Conservation (phyloP, 2,113 vertebrate genomes). For the Cyprinodon tularosa region DNA sequence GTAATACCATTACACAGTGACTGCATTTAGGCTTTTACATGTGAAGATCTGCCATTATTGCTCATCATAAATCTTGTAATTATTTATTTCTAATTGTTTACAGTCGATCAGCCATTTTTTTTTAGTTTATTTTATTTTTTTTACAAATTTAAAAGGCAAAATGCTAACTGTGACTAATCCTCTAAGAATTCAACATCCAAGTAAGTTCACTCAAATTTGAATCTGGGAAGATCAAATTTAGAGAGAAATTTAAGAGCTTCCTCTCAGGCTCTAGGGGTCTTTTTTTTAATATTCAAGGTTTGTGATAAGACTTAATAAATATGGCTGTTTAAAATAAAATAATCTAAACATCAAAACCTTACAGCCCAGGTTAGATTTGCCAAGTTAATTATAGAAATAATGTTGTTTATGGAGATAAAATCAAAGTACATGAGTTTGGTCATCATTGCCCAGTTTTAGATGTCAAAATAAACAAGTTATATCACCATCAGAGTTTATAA, state of each 20-base stretch:
- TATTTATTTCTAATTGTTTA: not conserved
- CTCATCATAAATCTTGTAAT: not conserved
- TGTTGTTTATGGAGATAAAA: not conserved
- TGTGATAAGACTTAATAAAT: not conserved
- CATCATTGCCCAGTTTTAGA: not conserved
- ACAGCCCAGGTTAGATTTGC: not conserved
- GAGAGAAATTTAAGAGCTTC: not conserved
- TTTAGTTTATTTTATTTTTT: not conserved
- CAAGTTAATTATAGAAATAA: not conserved
- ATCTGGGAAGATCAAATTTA: not conserved
- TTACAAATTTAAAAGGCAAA: not conserved
- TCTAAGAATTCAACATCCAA: not conserved
- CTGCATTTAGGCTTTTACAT: not conserved
- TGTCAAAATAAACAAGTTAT: not conserved
- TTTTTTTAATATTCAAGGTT: not conserved
- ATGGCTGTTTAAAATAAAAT: not conserved
- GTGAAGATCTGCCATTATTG: not conserved
- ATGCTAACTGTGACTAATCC: too few relatives aligned
- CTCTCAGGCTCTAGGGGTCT: not conserved
- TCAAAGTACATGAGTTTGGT: not conserved
- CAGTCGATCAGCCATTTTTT: not conserved
- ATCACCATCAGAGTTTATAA: not conserved
- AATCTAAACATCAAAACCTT: not conserved
- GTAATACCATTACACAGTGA: not conserved
- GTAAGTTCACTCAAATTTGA: not conserved